Base-by-base conservation (phyloP, 2,888 invertebrate species). In the Caenorhabditis sp. region DNA sequence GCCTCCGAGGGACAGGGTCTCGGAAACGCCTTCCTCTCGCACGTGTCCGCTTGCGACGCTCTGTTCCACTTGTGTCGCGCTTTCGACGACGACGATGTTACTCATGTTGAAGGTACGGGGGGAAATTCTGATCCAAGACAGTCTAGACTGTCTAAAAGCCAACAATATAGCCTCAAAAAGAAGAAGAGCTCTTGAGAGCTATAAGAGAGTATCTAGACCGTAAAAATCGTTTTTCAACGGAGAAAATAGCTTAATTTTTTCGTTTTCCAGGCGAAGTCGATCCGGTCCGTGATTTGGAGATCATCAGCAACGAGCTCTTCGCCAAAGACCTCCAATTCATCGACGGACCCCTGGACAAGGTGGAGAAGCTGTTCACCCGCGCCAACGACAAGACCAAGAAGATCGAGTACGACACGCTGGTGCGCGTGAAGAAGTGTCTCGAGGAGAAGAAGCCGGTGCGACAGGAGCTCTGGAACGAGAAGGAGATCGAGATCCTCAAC, bases 41-140 rank as follows among this genome's bases (percentile, higher is more conserved):
- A 99, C 93, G 98, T 99, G 92, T 96, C 95, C 93, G 98, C 98
- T 19, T 99, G 99, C 93, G 99, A 99, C 93, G 97, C 97, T 51
- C 95, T 99, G 90, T 98, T 98, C 93, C 97, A 99, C 93, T 94
- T 99, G 86, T 96, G 96, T 92, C 95, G 99, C 28, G 97, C 96
- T 10, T 99, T 99, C 93, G 98, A 98, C 86, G 97, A 98, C 92
- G 96, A 97, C 75, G 97, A 98, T 91, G 97, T 99, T 0, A 97
- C 96, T 64, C 99, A 99, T 93, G 95, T 99, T 0, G 99, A 99
- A 93, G 99, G 89, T 87, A 41, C 31, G 26, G 12, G 4, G 16
- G n/a, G 54, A 16, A 54, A 64, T 41, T 38, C 10, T 26, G 26
- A n/a, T 35, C n/a, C 7, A n/a, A 1, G 47, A 19, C n/a, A n/a